These are phyloP conservation scores for Xenus cinereus DNA, from an alignment of 2,113 vertebrate species.

Conservation along the genomic window DNA sequence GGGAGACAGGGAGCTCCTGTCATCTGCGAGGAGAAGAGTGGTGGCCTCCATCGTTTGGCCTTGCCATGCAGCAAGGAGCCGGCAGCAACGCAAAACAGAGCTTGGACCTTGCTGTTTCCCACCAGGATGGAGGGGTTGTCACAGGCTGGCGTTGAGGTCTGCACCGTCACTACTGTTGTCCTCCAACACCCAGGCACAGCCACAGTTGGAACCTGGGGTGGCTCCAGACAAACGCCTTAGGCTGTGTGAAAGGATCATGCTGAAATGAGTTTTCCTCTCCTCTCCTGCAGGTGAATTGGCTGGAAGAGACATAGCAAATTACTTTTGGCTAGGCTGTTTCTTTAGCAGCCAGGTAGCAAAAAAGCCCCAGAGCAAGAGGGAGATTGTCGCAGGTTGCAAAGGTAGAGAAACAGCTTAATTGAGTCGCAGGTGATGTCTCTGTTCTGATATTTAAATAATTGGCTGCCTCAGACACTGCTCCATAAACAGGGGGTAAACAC, in stretches of 20 bases:
- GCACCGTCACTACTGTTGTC: fast-evolving
- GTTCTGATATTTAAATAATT: neutral
- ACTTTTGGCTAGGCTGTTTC: neutral
- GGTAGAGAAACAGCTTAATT: neutral
- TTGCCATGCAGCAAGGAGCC: neutral
- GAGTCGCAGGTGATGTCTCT: neutral
- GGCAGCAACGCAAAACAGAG: fast-evolving
- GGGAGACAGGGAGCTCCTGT: neutral
- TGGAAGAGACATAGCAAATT: neutral
- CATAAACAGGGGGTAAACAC: neutral
- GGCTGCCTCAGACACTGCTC: neutral
- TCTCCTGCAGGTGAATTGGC: neutral
- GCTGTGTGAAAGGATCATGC: neutral
- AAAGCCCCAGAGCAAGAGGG: neutral
- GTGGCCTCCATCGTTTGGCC: fast-evolving
- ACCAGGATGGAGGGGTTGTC: too few species aligned
- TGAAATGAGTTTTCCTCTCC: neutral
- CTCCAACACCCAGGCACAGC: too few species aligned
- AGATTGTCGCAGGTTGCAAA: neutral
- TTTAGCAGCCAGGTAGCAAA: neutral
- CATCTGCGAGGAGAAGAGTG: fast-evolving
- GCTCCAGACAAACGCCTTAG: neutral
- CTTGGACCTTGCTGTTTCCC: neutral
- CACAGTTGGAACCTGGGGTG: neutral
- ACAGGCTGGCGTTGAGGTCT: fast-evolving